phyloP scores from a whole-genome alignment of 2,797 vertebrate species.

The Coendou prehensilis region DNA sequence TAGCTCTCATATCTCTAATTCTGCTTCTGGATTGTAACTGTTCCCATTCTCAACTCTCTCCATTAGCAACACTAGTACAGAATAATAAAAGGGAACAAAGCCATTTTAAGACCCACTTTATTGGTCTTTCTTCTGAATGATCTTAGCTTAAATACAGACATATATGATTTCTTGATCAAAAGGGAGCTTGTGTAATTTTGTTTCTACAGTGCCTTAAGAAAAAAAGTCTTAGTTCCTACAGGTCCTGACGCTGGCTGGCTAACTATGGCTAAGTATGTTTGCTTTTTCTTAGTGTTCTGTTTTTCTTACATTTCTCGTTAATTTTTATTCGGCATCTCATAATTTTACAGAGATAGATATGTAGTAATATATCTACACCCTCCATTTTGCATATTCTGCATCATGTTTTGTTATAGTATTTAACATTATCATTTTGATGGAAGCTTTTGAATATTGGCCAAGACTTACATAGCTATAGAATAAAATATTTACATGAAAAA shows the following conservation, averaged over 20 bases:
- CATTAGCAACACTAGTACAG: not conserved
- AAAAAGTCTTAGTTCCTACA: not conserved
- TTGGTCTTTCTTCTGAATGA: not conserved
- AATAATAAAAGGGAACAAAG: not conserved
- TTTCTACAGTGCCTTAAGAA: not conserved
- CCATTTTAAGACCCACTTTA: not conserved
- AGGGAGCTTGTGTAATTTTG: not conserved
- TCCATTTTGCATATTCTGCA: not conserved
- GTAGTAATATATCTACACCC: not conserved
- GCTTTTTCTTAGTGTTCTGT: not conserved
- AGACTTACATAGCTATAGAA: not conserved
- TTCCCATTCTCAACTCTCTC: not conserved
- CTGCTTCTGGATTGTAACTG: not conserved
- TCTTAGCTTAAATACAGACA: not conserved
- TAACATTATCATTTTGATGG: not conserved
- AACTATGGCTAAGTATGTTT: not conserved
- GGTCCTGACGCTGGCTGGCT: not conserved
- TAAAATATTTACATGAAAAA: not conserved
- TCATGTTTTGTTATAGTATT: not conserved
- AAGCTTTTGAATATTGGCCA: not conserved
- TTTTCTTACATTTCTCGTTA: not conserved
- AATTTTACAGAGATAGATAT: not conserved
- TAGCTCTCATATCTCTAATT: not conserved
- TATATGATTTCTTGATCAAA: not conserved
- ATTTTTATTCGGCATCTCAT: not conserved